A percentile compares a stretch with the other conserved stretches of the same genome.
phyloP scores from a whole-genome alignment of 2,113 vertebrate genomes.

The Actenoides lindsayi region DNA sequence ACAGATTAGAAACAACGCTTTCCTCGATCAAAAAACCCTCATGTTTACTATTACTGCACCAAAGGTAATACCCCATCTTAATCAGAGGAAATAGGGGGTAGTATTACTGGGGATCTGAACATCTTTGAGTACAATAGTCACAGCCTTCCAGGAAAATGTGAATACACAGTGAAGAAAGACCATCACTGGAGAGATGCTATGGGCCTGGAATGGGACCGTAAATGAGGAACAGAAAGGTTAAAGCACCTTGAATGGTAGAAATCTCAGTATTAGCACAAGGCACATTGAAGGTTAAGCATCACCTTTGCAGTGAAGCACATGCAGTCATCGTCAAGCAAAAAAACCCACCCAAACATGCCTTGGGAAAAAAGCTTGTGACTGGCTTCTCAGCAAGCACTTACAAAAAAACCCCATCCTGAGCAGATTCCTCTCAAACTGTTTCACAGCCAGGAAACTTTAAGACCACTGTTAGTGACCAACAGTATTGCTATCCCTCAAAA shows the following conservation, averaged over 20 bases:
- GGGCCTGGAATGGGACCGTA: neutral
- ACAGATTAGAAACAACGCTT: neutral
- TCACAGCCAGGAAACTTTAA: neutral
- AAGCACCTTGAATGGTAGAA: neutral
- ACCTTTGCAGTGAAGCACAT: neutral
- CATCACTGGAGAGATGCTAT: neutral
- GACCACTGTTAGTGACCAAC: neutral
- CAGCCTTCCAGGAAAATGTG: neutral
- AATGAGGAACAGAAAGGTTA: neutral
- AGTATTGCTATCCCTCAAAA: neutral
- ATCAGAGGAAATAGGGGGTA: neutral
- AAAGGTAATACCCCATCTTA: neutral
- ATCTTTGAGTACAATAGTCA: neutral
- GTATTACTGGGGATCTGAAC: neutral
- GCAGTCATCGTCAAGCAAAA: neutral
- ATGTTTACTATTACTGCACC: neutral
- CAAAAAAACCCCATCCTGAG: neutral
- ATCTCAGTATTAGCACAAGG: neutral
- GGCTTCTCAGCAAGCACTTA: neutral
- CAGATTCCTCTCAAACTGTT: neutral
- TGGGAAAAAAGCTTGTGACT: neutral
- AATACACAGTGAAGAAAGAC: neutral
- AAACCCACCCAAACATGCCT: too few relatives aligned
- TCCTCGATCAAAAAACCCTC: neutral
- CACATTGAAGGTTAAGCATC: neutral